A percentile compares a stretch with the other conserved stretches of the same genome.
Evolutionary conservation across 2,113 vertebrate species (phyloP).

Genomic region (Tyto alba): DNA sequence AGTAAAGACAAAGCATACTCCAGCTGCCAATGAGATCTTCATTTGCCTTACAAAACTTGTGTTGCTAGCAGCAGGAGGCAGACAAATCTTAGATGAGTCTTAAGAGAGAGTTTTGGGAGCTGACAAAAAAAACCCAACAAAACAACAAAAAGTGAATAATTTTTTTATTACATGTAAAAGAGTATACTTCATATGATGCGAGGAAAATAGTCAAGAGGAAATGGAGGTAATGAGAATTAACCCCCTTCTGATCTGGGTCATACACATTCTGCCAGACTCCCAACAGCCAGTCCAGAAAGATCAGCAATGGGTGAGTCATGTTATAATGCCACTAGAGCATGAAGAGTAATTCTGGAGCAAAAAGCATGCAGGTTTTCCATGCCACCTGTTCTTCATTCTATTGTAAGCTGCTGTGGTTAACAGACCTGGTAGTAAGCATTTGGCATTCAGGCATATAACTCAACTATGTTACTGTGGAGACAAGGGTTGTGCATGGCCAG

Average conservation of each 20-base stretch:
- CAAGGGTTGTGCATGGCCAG: neutral
- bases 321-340: accelerated
- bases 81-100: neutral
- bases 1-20: neutral
- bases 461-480: neutral
- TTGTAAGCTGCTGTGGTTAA: neutral
- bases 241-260: neutral
- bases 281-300: neutral
- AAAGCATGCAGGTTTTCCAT: neutral
- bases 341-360: neutral
- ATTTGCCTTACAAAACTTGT: neutral
- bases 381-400: neutral
- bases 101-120: neutral
- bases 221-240: neutral
- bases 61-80: neutral
- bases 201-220: neutral
- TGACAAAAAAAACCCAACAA: neutral
- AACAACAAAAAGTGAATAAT: neutral
- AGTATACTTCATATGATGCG: neutral
- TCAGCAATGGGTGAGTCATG: accelerated
- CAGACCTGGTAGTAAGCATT: neutral
- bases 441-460: neutral
- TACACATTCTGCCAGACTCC: accelerated
- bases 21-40: neutral
- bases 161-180: neutral